phyloP scores from a whole-genome alignment of 2,113 vertebrate genomes.

The Pelodiscus sinensis region DNA sequence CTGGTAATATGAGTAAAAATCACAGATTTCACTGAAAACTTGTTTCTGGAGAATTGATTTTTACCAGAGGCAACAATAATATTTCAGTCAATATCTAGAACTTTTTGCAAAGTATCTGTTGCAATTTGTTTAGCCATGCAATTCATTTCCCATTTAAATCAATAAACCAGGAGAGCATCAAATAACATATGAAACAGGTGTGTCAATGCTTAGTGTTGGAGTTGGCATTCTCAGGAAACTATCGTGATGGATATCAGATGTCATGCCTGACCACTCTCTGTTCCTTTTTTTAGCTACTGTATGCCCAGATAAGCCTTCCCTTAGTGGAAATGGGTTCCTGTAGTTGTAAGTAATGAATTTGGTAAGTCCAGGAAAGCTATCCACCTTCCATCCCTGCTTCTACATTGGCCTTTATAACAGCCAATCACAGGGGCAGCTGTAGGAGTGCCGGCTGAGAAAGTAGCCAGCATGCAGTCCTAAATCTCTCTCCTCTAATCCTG shows the following conservation, averaged over 20 bases:
- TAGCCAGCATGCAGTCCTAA: not conserved
- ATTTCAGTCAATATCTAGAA: not conserved
- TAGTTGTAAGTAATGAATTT: not conserved
- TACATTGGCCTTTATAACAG: not conserved
- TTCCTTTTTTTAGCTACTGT: not conserved
- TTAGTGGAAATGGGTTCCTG: not conserved
- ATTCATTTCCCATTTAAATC: not conserved
- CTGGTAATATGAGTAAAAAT: not conserved
- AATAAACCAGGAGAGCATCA: not conserved
- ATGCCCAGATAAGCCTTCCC: slow-evolving; percentile 13
- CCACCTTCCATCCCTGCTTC: not conserved
- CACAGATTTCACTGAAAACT: not conserved
- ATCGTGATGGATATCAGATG: not conserved
- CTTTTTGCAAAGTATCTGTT: not conserved
- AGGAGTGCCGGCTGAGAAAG: accelerated
- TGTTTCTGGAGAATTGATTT: not conserved
- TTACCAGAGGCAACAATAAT: not conserved
- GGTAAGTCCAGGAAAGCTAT: not conserved
- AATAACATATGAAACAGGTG: not conserved
- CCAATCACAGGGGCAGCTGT: accelerated
- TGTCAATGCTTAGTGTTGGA: accelerated
- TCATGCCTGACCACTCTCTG: not conserved
- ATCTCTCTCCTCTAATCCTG: not conserved
- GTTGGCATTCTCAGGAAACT: not conserved
- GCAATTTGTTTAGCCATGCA: not conserved